Evolutionary conservation across 2,888 invertebrate species (phyloP).

Genomic region (Polydrusus pterygomalis): DNA sequence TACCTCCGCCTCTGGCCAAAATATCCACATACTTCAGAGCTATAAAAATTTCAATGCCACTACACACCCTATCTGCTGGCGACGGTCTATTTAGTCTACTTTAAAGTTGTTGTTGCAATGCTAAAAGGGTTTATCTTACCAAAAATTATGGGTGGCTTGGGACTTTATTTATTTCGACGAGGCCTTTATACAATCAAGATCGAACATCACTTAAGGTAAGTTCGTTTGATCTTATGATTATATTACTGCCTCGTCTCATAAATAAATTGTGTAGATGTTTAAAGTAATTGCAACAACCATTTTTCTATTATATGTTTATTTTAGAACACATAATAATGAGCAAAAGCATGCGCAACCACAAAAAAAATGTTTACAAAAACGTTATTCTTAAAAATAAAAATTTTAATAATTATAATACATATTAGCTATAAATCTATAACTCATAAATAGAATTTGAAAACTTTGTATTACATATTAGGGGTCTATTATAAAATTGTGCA

Average conservation of each 20-base stretch:
- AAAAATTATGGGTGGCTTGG: no score
- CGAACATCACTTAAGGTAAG: no score
- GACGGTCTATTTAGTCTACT: no score
- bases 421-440: background rate
- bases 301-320: background rate
- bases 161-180: no score
- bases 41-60: no score
- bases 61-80: no score
- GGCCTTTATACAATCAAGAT: no score
- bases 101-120: no score
- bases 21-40: no score
- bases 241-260: conserved; percentile 3
- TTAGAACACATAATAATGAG: no score
- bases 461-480: conserved; percentile 12
- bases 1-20: no score
- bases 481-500: conserved; percentile 56
- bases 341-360: background rate
- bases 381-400: background rate
- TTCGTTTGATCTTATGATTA: conserved; percentile 1
- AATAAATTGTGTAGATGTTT: conserved; percentile 19
- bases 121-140: no score
- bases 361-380: background rate
- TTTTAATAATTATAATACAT: background rate
- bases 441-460: conserved; percentile 18
- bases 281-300: conserved; percentile 27